Conservation (phyloP, 1,140 invertebrate genomes). For the Leptopilina clavipes region DNA sequence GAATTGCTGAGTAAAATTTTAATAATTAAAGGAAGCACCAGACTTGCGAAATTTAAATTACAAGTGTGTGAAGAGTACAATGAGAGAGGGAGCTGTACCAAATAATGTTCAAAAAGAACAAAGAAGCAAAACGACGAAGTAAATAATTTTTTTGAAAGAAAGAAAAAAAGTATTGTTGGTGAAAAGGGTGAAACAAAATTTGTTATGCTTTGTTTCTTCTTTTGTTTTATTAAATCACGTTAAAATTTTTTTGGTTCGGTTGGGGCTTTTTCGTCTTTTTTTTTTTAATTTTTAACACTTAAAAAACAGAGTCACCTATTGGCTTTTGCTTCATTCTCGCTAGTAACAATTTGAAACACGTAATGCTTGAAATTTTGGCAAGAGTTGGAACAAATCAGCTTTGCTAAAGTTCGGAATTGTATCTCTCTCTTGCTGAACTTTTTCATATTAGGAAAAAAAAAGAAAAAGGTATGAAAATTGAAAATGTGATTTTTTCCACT, state of each 20-base stretch:
- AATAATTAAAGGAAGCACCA: not conserved
- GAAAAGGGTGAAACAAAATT: slow-evolving; percentile 6
- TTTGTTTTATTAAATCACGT: too few relatives aligned
- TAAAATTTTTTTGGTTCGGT: not conserved
- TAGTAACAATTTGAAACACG: not conserved
- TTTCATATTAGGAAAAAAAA: not conserved
- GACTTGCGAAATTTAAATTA: not conserved
- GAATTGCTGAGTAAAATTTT: slow-evolving; percentile 20
- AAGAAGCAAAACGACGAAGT: slow-evolving; percentile 17
- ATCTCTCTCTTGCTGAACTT: slow-evolving; percentile 1
- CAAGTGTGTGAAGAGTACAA: slow-evolving; percentile 5
- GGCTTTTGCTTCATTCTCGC: slow-evolving; percentile 25
- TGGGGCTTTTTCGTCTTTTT: slow-evolving; percentile 4
- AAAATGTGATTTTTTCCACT: not conserved
- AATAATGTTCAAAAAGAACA: slow-evolving; percentile 25
- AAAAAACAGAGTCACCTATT: not conserved
- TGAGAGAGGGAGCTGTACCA: slow-evolving; percentile 31
- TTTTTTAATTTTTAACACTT: not conserved
- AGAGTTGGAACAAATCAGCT: not conserved
- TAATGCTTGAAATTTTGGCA: slow-evolving; percentile 5
- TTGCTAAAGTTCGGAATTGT: not conserved
- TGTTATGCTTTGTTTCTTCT: not conserved
- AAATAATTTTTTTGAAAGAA: slow-evolving; percentile 5
- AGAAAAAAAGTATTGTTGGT: slow-evolving; percentile 15
- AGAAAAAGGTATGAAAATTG: not conserved